Conservation (phyloP, 2,113 vertebrate genomes). For the Triplophysa siluroides region DNA sequence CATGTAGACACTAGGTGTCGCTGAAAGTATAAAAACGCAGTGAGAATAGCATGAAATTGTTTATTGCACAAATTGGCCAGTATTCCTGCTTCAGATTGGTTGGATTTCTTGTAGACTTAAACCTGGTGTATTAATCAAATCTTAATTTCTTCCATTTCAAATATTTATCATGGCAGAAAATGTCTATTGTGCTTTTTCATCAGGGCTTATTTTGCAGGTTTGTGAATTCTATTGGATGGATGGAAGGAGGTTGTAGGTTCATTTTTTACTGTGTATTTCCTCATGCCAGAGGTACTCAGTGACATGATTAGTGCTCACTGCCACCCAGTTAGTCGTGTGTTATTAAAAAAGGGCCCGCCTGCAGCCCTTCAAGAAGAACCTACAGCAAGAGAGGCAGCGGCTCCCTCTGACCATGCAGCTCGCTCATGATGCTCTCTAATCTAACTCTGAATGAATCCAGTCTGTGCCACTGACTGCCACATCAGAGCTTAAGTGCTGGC, state of each 20-base stretch:
- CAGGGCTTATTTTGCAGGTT: not conserved
- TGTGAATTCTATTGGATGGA: conserved; percentile 27
- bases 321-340: conserved; percentile 68
- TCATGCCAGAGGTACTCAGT: conserved; percentile 71
- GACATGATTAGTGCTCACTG: conserved; percentile 71
- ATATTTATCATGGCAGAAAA: no score
- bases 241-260: conserved; percentile 55
- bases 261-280: conserved; percentile 74
- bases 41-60: not conserved
- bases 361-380: conserved; percentile 38
- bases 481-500: conserved; percentile 62
- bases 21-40: conserved; percentile 61
- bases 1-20: conserved; percentile 70
- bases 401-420: conserved; percentile 43
- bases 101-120: not conserved
- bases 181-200: no score
- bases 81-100: not conserved
- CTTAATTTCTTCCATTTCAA: not conserved
- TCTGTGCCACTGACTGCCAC: conserved; percentile 66
- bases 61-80: not conserved
- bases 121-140: not conserved
- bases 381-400: conserved; percentile 8
- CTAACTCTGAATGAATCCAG: conserved; percentile 57
- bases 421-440: conserved; percentile 55
- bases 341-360: conserved; percentile 57